phyloP scores from a whole-genome alignment of 1,140 invertebrate genomes.

The Ips nitidus region DNA sequence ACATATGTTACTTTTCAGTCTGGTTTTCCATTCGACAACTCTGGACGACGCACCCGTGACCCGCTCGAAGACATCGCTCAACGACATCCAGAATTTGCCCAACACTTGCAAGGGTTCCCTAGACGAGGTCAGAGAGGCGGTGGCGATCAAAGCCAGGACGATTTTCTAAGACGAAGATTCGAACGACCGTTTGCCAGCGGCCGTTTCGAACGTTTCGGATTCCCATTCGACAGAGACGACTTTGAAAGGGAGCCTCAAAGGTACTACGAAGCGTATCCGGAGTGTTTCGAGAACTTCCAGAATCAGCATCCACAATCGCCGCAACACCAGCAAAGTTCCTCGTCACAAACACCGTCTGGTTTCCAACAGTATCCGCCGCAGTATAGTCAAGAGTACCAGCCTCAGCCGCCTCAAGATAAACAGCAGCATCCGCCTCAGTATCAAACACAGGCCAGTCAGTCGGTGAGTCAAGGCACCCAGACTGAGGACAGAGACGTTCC shows the following conservation, averaged over 20 bases:
- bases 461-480: constrained; percentile 26
- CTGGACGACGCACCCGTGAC: constrained; percentile 53
- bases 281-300: constrained; percentile 34
- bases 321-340: constrained; percentile 28
- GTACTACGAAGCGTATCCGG: constrained; percentile 27
- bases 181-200: constrained; percentile 49
- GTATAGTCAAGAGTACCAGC: constrained; percentile 25
- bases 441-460: constrained; percentile 18
- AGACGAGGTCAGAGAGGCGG: constrained; percentile 49
- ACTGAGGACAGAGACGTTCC: constrained; percentile 13
- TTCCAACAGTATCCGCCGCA: constrained; percentile 37
- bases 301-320: constrained; percentile 44
- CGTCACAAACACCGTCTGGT: constrained; percentile 20
- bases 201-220: constrained; percentile 55
- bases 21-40: constrained; percentile 66
- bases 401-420: constrained; percentile 5
- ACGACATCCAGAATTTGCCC: constrained; percentile 64
- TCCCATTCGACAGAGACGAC: constrained; percentile 57
- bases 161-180: constrained; percentile 48
- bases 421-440: constrained; percentile 10
- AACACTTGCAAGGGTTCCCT: constrained; percentile 57
- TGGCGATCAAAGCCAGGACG: constrained; percentile 32
- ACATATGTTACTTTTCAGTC: constrained; percentile 51
- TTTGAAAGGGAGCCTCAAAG: constrained; percentile 34
- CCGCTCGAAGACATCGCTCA: constrained; percentile 61